These are phyloP conservation scores for Pristionchus arcanus DNA, from an alignment of 2,888 invertebrate genomes.

Conservation along the genomic window DNA sequence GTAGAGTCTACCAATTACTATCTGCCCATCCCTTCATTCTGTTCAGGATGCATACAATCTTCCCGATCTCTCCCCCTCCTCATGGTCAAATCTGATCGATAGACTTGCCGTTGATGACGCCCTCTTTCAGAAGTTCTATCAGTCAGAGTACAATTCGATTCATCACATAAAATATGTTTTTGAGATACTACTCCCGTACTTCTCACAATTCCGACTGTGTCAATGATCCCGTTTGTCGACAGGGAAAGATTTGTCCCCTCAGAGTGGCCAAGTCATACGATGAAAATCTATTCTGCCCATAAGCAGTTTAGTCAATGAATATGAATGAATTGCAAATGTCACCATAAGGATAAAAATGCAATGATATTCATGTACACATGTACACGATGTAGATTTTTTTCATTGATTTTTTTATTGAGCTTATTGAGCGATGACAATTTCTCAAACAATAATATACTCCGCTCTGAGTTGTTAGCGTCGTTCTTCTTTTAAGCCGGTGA, in stretches of 20 bases:
- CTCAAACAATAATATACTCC: not conserved
- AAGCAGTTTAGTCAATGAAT: too few relatives aligned
- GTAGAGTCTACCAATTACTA: not conserved
- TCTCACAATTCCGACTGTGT: not conserved
- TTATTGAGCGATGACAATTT: too few relatives aligned
- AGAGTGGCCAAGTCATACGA: conserved; percentile 41
- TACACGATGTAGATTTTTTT: too few relatives aligned
- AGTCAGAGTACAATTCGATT: conserved; percentile 48
- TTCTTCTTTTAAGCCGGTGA: not conserved
- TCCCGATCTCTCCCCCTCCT: conserved; percentile 72
- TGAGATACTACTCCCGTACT: conserved; percentile 34
- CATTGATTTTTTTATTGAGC: too few relatives aligned
- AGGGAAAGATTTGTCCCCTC: not conserved
- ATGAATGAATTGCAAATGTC: too few relatives aligned
- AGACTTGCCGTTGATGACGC: conserved; percentile 63
- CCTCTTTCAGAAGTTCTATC: conserved; percentile 66
- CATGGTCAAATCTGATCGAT: conserved; percentile 67
- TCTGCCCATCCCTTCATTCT: not conserved
- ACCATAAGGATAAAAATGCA: too few relatives aligned
- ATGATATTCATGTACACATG: too few relatives aligned
- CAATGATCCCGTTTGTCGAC: conserved; percentile 36
- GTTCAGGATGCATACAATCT: conserved; percentile 64
- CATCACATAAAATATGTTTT: not conserved
- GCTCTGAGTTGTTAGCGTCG: not conserved
- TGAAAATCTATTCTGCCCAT: conserved; percentile 17